These are phyloP conservation scores for Cheiracanthium punctorium DNA, from an alignment of 2,888 invertebrate species.

Conservation along the genomic window DNA sequence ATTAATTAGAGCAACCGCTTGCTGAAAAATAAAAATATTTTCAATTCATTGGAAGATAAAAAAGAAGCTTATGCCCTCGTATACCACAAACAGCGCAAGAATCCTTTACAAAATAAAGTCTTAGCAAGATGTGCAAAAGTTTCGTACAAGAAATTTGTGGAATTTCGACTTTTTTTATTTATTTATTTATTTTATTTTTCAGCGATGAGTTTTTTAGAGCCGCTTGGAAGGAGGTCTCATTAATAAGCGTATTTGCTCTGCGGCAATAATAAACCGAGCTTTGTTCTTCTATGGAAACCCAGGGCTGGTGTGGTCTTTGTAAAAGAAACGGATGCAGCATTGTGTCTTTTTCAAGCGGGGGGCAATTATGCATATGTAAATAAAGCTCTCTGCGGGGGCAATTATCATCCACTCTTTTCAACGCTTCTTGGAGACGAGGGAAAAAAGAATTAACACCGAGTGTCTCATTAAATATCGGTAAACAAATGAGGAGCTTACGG, in stretches of 20 bases:
- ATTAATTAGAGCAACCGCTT: too few relatives aligned
- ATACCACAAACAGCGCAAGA: too few relatives aligned
- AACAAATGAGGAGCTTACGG: background rate
- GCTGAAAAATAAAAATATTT: too few relatives aligned
- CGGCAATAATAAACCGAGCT: background rate
- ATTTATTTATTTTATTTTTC: too few relatives aligned
- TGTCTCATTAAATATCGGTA: slow-evolving; percentile 13
- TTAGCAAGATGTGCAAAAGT: too few relatives aligned
- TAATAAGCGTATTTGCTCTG: background rate
- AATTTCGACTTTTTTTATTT: too few relatives aligned
- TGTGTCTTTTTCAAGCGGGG: slow-evolving; percentile 34
- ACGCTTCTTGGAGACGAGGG: background rate
- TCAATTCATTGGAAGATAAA: too few relatives aligned
- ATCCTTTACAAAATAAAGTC: too few relatives aligned
- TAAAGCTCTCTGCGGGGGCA: slow-evolving; percentile 14
- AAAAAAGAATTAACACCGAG: background rate
- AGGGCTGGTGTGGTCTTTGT: background rate
- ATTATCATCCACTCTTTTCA: slow-evolving; percentile 1
- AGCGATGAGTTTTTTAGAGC: too few relatives aligned
- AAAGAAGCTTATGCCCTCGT: too few relatives aligned
- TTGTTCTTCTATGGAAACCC: background rate
- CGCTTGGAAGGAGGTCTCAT: background rate
- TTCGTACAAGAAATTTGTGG: too few relatives aligned
- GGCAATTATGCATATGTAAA: slow-evolving; percentile 66
- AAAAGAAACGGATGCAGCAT: background rate